These are phyloP conservation scores for Tetranychus truncatus DNA, from an alignment of 2,888 invertebrate species.

Conservation along the genomic window DNA sequence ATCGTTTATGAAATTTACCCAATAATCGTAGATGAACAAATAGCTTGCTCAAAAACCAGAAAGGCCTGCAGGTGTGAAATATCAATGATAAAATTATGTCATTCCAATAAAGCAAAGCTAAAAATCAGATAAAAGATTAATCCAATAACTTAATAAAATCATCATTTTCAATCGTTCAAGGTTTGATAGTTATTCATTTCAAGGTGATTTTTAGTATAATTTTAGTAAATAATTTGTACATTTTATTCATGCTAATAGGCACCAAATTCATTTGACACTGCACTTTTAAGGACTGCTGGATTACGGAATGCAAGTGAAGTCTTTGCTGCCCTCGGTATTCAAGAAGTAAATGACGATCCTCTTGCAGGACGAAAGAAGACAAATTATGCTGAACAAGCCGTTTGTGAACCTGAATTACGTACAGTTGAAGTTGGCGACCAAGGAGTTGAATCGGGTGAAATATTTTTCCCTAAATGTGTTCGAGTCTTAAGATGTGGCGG, in stretches of 20 bases:
- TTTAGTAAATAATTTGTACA: too few relatives aligned
- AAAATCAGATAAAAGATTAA: too few relatives aligned
- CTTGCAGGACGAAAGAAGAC: neutral
- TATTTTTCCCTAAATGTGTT: slow-evolving; percentile 10
- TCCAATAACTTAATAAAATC: too few relatives aligned
- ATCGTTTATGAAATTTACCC: too few relatives aligned
- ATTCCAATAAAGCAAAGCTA: too few relatives aligned
- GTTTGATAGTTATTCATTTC: neutral
- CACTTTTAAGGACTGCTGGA: neutral
- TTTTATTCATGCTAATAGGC: neutral
- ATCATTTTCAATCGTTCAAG: too few relatives aligned
- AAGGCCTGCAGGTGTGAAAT: too few relatives aligned
- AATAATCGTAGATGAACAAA: too few relatives aligned
- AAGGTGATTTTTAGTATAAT: too few relatives aligned
- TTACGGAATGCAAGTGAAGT: neutral
- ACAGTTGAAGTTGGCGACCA: slow-evolving; percentile 5
- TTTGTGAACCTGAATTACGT: slow-evolving; percentile 11
- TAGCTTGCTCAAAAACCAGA: too few relatives aligned
- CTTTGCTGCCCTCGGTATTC: neutral
- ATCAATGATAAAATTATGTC: too few relatives aligned
- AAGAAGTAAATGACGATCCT: neutral
- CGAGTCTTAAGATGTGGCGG: slow-evolving; percentile 11
- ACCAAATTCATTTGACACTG: neutral
- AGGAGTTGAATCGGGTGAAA: neutral
- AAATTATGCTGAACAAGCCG: slow-evolving; percentile 7